These are phyloP conservation scores for Stichodactyla helianthus DNA, from an alignment of 64 coral and sea anemone genomes.

Conservation along the genomic window DNA sequence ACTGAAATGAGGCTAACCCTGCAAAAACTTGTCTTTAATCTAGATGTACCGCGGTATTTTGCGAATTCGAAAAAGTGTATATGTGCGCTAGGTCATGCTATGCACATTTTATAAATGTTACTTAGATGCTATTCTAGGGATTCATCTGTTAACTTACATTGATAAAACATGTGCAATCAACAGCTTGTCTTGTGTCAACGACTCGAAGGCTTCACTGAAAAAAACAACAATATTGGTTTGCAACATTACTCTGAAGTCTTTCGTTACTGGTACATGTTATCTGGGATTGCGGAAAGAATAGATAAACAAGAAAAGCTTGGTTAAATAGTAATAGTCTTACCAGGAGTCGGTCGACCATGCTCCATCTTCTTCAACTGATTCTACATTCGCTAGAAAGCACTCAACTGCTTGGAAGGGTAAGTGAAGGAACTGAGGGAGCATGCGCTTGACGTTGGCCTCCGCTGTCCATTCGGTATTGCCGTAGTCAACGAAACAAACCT, in stretches of 20 bases:
- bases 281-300: too few species aligned
- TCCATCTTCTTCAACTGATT: constrained; percentile 23
- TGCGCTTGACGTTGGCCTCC: constrained; percentile 59
- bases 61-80: too few species aligned
- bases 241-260: too few species aligned
- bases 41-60: too few species aligned
- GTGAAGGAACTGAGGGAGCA: constrained; percentile 95
- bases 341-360: constrained; percentile 62
- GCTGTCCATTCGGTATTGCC: constrained; percentile 83
- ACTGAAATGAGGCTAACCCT: too few species aligned
- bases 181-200: constrained; percentile 72
- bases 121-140: too few species aligned
- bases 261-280: too few species aligned
- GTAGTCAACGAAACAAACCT: constrained; percentile 93
- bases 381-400: constrained; percentile 81
- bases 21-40: too few species aligned
- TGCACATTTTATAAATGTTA: too few species aligned
- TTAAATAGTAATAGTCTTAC: constrained; percentile 33
- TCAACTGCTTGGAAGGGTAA: constrained; percentile 93
- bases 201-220: constrained; percentile 61
- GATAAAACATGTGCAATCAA: constrained; percentile 74
- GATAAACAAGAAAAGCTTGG: too few species aligned
- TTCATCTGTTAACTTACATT: constrained; percentile 49
- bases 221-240: background rate
- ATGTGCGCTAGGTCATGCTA: too few species aligned